phyloP scores from a whole-genome alignment of 2,113 vertebrate species.

The Notarius quadriscutis region DNA sequence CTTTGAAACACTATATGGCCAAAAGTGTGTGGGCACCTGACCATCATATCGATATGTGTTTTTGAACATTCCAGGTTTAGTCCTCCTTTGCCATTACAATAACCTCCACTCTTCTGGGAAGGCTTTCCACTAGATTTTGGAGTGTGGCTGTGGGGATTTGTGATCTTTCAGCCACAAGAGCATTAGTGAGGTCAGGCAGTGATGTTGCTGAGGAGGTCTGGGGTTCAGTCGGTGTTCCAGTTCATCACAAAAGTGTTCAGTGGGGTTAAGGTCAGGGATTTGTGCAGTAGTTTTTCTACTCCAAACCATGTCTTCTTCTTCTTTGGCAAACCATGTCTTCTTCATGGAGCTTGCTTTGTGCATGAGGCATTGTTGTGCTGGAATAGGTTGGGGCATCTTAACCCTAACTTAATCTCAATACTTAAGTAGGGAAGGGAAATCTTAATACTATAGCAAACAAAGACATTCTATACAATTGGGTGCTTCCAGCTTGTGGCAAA shows the following conservation, averaged over 20 bases:
- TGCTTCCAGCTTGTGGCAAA: background rate
- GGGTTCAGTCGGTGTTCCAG: background rate
- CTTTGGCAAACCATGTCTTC: background rate
- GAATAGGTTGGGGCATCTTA: background rate
- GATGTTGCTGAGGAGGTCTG: background rate
- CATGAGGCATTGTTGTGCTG: background rate
- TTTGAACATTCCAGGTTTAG: too few relatives aligned
- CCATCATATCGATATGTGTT: too few relatives aligned
- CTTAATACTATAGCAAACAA: background rate
- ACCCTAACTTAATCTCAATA: background rate
- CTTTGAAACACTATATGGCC: background rate
- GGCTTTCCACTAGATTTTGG: too few relatives aligned
- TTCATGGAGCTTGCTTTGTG: background rate
- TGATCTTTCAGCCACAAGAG: background rate
- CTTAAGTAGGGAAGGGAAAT: background rate
- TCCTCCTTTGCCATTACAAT: too few relatives aligned
- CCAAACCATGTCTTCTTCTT: background rate
- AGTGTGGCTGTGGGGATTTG: background rate
- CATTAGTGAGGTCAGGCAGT: background rate
- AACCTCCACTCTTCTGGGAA: too few relatives aligned
- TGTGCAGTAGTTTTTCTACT: background rate
- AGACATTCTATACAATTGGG: background rate
- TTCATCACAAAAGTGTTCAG: background rate
- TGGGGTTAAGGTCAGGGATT: background rate
- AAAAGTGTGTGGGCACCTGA: background rate